phyloP scores from a whole-genome alignment of 2,797 vertebrate genomes.

The Nyctalus aviator region DNA sequence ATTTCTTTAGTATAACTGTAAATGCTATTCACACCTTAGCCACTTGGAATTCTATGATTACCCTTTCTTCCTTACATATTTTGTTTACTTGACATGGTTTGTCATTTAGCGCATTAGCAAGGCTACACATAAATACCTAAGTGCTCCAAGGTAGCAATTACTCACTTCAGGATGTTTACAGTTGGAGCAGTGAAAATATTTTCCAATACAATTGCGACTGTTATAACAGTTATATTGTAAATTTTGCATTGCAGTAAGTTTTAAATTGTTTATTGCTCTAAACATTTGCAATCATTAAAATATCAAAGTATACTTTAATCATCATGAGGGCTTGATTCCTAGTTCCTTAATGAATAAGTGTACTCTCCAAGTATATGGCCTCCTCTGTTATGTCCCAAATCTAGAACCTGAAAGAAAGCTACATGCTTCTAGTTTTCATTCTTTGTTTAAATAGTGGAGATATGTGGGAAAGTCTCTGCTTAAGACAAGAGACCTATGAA shows the following conservation, averaged over 20 bases:
- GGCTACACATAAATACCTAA: neutral
- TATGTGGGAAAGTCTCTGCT: neutral
- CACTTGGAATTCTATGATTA: neutral
- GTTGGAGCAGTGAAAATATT: neutral
- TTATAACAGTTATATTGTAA: conserved; percentile 21
- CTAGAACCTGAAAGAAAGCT: neutral
- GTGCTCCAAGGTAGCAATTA: neutral
- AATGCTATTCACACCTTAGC: fast-evolving
- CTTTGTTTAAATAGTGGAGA: neutral
- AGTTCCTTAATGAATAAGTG: neutral
- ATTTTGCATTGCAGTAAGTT: neutral
- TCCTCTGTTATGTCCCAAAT: neutral
- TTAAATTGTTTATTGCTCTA: conserved; percentile 47
- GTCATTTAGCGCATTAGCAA: neutral
- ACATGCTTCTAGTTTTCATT: neutral
- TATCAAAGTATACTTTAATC: conserved; percentile 40
- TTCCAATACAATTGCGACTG: neutral
- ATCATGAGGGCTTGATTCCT: neutral
- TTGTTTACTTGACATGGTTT: neutral
- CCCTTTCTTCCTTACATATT: neutral
- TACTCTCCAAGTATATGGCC: neutral
- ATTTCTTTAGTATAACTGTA: neutral
- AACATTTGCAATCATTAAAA: conserved; percentile 47
- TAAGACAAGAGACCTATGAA: neutral
- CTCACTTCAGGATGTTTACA: neutral